Percentiles rank a stretch among this genome's conserved stretches.
Conservation (phyloP, 2,888 invertebrate species). For the Drosophila mimetica region DNA sequence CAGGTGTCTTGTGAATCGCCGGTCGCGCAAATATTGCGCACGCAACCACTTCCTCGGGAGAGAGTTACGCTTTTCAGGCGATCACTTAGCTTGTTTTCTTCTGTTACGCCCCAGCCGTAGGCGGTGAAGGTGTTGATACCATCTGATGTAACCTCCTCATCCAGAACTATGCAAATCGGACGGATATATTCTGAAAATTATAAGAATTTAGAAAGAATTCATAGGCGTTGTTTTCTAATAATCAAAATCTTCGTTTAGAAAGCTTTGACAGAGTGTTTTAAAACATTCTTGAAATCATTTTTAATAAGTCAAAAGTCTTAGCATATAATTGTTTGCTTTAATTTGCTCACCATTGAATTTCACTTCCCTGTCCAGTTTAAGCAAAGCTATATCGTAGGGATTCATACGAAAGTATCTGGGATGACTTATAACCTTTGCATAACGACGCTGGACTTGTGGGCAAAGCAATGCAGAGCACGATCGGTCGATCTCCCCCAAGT, state of each 20-base stretch:
- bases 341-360: not conserved
- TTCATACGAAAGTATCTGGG: not conserved
- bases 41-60: accelerated
- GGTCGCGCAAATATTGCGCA: not conserved
- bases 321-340: no score
- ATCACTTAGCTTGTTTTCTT: not conserved
- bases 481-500: not conserved
- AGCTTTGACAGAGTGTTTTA: no score
- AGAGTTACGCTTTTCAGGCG: not conserved
- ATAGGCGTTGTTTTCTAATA: no score
- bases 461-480: not conserved
- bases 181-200: not conserved
- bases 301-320: no score
- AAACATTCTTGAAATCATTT: no score
- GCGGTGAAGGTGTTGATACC: not conserved
- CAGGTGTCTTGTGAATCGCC: not conserved
- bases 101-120: constrained; percentile 10
- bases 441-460: not conserved
- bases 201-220: no score
- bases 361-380: not conserved
- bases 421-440: not conserved
- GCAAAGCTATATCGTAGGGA: constrained; percentile 1
- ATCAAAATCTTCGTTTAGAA: no score
- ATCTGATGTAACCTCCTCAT: not conserved
- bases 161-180: constrained; percentile 13